Conservation (phyloP, 1,140 invertebrate species). For the Drosophila nigromelanica region DNA sequence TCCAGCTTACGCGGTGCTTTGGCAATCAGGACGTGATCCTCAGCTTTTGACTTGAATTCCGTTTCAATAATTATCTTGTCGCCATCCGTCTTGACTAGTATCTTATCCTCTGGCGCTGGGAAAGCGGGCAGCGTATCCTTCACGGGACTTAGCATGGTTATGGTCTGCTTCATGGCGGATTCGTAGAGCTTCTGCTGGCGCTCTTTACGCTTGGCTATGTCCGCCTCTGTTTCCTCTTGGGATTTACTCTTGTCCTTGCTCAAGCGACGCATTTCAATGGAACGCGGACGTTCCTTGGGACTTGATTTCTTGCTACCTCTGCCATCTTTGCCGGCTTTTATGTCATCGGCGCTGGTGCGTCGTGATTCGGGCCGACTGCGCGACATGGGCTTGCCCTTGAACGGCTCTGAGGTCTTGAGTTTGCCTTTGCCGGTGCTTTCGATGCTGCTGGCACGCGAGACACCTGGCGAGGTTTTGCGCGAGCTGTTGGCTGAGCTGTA, state of each 20-base stretch:
- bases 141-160: constrained; percentile 88
- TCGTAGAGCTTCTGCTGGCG: constrained; percentile 89
- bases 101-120: constrained; percentile 88
- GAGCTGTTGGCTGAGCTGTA: constrained; percentile 83
- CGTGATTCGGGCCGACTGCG: constrained; percentile 85
- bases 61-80: constrained; percentile 88
- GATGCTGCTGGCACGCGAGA: constrained; percentile 80
- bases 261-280: constrained; percentile 87
- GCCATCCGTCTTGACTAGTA: constrained; percentile 86
- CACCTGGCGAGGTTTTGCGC: constrained; percentile 79
- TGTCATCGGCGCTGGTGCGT: constrained; percentile 86
- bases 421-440: constrained; percentile 80
- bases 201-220: constrained; percentile 88
- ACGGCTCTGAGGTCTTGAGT: constrained; percentile 67
- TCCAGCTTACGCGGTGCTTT: constrained; percentile 89
- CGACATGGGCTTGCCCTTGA: constrained; percentile 82
- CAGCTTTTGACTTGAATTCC: constrained; percentile 86
- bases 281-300: constrained; percentile 87
- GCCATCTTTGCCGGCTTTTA: constrained; percentile 76
- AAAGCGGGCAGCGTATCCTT: constrained; percentile 88
- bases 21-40: constrained; percentile 88
- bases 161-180: constrained; percentile 88
- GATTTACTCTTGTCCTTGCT: constrained; percentile 88
- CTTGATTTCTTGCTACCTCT: constrained; percentile 84
- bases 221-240: constrained; percentile 88